Percentiles rank a stretch among this genome's conserved stretches.
Evolutionary conservation across 1,140 invertebrate species (phyloP).

Genomic region (Drosophila pallidifrons): DNA sequence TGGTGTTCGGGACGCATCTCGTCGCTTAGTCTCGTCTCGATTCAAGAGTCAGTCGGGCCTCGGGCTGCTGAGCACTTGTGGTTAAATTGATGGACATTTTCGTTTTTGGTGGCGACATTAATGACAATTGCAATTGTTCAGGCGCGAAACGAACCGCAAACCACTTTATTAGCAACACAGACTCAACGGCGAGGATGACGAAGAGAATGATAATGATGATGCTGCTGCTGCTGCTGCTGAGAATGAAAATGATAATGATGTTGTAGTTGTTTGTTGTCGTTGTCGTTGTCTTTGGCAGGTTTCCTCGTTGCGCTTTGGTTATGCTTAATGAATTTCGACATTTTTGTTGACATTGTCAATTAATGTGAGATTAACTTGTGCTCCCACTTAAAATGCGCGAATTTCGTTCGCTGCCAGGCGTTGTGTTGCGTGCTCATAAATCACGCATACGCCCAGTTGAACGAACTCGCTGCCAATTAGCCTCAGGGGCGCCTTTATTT

Average conservation of each 20-base stretch:
- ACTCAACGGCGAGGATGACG: conserved; percentile 17
- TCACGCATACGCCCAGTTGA: conserved; percentile 79
- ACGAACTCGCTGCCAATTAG: conserved; percentile 73
- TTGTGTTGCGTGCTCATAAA: conserved; percentile 65
- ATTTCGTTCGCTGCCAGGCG: neutral
- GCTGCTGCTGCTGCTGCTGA: neutral
- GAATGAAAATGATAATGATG: conserved; percentile 8
- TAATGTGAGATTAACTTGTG: conserved; percentile 75
- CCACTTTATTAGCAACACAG: conserved; percentile 62
- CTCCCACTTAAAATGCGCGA: neutral
- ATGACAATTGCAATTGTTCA: conserved; percentile 75
- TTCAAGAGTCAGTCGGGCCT: neutral
- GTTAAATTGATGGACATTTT: conserved; percentile 75
- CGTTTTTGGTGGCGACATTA: conserved; percentile 65
- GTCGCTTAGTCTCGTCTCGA: neutral
- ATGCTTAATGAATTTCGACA: conserved; percentile 65
- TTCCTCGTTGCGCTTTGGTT: conserved; percentile 27
- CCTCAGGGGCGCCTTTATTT: conserved; percentile 30
- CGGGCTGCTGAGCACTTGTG: conserved; percentile 49
- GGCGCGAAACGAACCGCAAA: conserved; percentile 68
- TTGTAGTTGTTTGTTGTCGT: conserved; percentile 27
- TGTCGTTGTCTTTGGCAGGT: conserved; percentile 13
- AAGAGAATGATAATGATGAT: conserved; percentile 11
- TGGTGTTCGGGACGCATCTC: neutral
- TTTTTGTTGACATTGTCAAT: conserved; percentile 79